Percentiles rank a stretch among this genome's conserved stretches.
Conservation (phyloP, 2,113 vertebrate species). For the Tachuris rubrigastra region DNA sequence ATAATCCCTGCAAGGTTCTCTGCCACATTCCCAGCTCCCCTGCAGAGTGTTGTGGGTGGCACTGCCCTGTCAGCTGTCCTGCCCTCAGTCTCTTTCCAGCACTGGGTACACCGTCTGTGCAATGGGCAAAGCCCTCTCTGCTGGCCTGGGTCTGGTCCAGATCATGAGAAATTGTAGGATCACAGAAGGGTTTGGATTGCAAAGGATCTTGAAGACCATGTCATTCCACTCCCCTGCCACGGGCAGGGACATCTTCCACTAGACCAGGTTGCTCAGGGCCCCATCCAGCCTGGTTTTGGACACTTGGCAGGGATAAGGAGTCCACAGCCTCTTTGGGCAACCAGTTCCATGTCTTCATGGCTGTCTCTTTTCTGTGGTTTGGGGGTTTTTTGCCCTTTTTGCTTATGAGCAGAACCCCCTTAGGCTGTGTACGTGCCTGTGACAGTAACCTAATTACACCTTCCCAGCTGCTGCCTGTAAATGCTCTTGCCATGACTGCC, state of each 20-base stretch:
- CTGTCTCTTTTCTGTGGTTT: background rate
- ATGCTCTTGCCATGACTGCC: background rate
- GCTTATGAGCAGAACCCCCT: background rate
- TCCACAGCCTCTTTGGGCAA: background rate
- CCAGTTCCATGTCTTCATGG: background rate
- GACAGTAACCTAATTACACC: constrained; percentile 14
- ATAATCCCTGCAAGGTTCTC: background rate
- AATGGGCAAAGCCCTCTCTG: background rate
- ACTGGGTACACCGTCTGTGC: background rate
- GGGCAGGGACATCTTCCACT: background rate
- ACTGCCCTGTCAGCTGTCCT: rapidly evolving
- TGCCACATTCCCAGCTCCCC: rapidly evolving
- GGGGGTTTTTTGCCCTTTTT: background rate
- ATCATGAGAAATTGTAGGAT: background rate
- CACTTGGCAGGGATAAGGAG: background rate
- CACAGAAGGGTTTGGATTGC: background rate
- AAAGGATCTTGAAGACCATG: background rate
- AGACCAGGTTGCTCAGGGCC: background rate
- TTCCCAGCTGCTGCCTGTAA: background rate
- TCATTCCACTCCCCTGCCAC: background rate
- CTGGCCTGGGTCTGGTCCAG: background rate
- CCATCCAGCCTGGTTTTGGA: background rate
- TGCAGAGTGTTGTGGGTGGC: rapidly evolving
- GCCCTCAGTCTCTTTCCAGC: background rate
- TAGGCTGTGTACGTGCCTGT: background rate